A percentile compares a stretch with the other conserved stretches of the same genome.
phyloP scores from a whole-genome alignment of 1,140 invertebrate genomes.

The Aphis craccivora region DNA sequence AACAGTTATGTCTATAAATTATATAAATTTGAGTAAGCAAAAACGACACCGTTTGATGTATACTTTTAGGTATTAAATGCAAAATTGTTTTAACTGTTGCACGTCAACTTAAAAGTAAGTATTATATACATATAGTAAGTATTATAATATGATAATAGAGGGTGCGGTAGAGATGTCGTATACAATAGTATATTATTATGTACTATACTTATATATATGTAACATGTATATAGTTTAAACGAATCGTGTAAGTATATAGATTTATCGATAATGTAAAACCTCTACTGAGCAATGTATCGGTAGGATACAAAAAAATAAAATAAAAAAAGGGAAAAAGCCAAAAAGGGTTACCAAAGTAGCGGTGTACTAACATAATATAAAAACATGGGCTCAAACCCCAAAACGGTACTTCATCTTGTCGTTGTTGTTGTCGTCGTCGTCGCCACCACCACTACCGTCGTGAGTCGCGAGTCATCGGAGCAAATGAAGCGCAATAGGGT shows the following conservation, averaged over 20 bases:
- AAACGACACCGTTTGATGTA: background rate
- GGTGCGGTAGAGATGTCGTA: background rate
- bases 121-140: background rate
- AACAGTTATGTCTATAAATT: background rate
- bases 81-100: constrained; percentile 6
- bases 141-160: background rate
- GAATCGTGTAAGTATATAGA: background rate
- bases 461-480: background rate
- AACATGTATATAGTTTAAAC: background rate
- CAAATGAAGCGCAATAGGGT: constrained; percentile 38
- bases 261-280: background rate
- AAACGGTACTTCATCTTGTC: constrained; percentile 26
- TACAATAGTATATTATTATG: background rate
- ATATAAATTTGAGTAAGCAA: background rate
- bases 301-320: background rate
- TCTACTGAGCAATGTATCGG: background rate
- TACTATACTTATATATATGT: background rate
- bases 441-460: background rate
- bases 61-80: no score
- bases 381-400: constrained; percentile 15
- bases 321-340: background rate
- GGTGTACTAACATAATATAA: constrained; percentile 15
- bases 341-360: constrained; percentile 35
- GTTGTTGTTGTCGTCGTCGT: background rate
- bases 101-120: background rate